phyloP scores from a whole-genome alignment of 2,113 vertebrate species.

The Sapajus apella region DNA sequence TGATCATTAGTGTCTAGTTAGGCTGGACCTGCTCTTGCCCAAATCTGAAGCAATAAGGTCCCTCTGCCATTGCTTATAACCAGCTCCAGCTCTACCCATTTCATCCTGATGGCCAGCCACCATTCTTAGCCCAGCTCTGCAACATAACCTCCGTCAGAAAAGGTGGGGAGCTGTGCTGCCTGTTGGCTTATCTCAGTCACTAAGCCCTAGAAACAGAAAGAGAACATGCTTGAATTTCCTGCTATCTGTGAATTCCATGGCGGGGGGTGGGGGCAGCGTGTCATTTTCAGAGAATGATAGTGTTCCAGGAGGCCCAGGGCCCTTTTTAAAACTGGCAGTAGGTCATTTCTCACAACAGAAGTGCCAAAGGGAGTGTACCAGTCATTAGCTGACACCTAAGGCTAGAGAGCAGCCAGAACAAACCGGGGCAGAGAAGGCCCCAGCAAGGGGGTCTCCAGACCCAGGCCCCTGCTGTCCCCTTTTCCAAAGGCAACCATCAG shows the following conservation, averaged over 20 bases:
- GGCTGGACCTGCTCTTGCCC: neutral
- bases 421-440: neutral
- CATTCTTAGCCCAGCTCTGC: neutral
- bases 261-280: no score
- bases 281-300: neutral
- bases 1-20: neutral
- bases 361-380: neutral
- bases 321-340: fast-evolving
- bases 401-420: neutral
- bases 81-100: neutral
- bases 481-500: neutral
- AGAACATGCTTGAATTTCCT: neutral
- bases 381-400: neutral
- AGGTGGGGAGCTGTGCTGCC: fast-evolving
- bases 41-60: neutral
- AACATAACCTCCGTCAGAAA: neutral
- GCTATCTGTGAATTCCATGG: fast-evolving
- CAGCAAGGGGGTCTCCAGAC: neutral
- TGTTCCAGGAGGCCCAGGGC: neutral
- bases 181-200: neutral
- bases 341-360: neutral
- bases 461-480: neutral
- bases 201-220: neutral
- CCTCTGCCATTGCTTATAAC: no score
- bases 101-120: neutral